Conservation (phyloP, 2,113 vertebrate genomes). For the Pavo muticus region DNA sequence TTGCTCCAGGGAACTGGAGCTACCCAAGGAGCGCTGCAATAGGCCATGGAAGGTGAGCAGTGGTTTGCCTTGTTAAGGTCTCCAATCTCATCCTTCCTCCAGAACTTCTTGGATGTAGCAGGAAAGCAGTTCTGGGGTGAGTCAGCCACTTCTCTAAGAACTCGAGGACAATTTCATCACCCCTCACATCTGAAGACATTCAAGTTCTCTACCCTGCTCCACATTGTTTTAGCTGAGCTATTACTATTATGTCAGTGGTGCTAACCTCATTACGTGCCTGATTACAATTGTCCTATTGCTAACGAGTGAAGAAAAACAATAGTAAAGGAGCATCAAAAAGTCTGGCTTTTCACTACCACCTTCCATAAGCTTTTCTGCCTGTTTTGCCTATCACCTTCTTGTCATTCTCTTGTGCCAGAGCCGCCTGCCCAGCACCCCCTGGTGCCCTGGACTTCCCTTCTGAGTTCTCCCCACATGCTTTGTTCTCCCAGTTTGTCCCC, state of each 20-base stretch:
- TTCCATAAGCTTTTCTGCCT: background rate
- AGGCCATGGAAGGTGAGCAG: background rate
- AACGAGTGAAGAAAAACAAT: background rate
- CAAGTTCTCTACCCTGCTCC: background rate
- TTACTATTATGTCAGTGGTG: background rate
- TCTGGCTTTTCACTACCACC: background rate
- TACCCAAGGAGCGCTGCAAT: background rate
- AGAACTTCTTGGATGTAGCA: background rate
- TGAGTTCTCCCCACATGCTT: background rate
- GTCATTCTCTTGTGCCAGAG: fast-evolving
- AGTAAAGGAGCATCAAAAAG: background rate
- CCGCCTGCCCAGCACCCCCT: no score
- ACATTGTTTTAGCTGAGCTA: background rate
- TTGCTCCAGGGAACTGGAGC: background rate
- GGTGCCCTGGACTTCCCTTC: fast-evolving
- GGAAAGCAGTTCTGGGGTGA: background rate
- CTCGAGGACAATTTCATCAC: background rate
- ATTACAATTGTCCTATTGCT: background rate
- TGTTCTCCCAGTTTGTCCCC: background rate
- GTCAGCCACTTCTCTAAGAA: background rate
- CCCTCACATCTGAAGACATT: background rate
- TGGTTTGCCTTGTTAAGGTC: background rate
- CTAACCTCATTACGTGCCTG: background rate
- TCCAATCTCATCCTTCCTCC: background rate
- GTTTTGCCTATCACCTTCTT: background rate